phyloP scores from a whole-genome alignment of 2,888 invertebrate species.

The Erpobdella octoculata region DNA sequence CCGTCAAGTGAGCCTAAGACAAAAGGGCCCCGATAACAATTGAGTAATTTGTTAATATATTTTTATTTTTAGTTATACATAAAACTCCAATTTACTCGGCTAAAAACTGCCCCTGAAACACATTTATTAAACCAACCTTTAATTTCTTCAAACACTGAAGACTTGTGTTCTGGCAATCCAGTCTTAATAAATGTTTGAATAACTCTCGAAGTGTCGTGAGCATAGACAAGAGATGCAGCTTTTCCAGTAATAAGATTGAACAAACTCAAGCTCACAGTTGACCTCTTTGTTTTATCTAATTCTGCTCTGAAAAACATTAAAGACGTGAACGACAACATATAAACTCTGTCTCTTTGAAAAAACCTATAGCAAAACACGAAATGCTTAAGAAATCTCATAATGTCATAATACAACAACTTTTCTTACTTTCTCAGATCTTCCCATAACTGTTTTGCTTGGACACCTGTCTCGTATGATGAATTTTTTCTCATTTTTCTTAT shows the following conservation, averaged over 20 bases:
- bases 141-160: conserved; percentile 66
- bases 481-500: conserved; percentile 32
- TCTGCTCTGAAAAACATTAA: conserved; percentile 32
- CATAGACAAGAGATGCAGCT: conserved; percentile 63
- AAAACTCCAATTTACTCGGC: too few relatives aligned
- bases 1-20: too few relatives aligned
- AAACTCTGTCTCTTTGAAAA: neutral
- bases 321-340: too few relatives aligned
- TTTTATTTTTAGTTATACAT: neutral
- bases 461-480: conserved; percentile 33
- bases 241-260: conserved; percentile 51
- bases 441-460: conserved; percentile 35
- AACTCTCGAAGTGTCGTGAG: conserved; percentile 77
- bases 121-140: conserved; percentile 58
- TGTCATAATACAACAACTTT: neutral
- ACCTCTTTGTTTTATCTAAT: conserved; percentile 39
- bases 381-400: neutral
- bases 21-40: too few relatives aligned
- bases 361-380: neutral
- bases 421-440: conserved; percentile 36
- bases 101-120: too few relatives aligned
- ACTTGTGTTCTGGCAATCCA: conserved; percentile 62
- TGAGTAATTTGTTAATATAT: too few relatives aligned
- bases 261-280: conserved; percentile 48
- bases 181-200: conserved; percentile 76